phyloP scores from a whole-genome alignment of 2,113 vertebrate species.

The Pelvicachromis taeniatus region DNA sequence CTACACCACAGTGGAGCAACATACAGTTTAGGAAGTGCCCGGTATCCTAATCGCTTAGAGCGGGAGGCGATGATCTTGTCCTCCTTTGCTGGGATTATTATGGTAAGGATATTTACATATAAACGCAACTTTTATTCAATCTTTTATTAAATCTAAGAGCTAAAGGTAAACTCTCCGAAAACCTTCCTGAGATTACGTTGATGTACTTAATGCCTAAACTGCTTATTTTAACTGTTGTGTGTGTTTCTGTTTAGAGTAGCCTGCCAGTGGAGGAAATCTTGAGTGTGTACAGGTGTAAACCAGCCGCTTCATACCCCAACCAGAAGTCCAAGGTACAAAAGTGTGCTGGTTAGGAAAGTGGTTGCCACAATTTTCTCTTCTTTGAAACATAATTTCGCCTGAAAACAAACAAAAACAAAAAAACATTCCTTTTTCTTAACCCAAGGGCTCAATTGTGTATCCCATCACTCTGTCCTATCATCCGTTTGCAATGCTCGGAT shows the following conservation, averaged over 20 bases:
- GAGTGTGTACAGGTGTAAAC: conserved; percentile 76
- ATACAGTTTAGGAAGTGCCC: neutral
- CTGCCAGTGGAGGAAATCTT: conserved; percentile 81
- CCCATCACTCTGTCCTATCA: conserved; percentile 79
- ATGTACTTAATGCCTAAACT: neutral
- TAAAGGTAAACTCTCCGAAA: neutral
- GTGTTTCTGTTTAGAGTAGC: conserved; percentile 67
- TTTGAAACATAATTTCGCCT: neutral
- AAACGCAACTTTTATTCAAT: neutral
- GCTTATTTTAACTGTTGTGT: neutral
- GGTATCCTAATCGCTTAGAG: conserved; percentile 70
- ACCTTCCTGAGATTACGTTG: neutral
- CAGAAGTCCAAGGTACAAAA: conserved; percentile 59
- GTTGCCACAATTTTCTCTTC: neutral
- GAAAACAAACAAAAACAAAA: neutral
- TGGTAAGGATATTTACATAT: conserved; percentile 68
- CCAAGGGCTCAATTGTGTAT: conserved; percentile 64
- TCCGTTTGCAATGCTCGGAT: conserved; percentile 82
- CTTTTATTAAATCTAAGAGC: neutral
- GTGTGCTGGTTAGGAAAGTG: neutral
- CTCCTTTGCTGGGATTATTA: conserved; percentile 81
- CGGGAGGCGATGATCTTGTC: conserved; percentile 87
- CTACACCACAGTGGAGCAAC: conserved; percentile 5
- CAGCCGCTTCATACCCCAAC: conserved; percentile 45
- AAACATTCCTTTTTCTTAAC: neutral